Percentiles rank a stretch among this genome's conserved stretches.
Conservation (phyloP, 2,888 invertebrate genomes). For the Macaria notata region DNA sequence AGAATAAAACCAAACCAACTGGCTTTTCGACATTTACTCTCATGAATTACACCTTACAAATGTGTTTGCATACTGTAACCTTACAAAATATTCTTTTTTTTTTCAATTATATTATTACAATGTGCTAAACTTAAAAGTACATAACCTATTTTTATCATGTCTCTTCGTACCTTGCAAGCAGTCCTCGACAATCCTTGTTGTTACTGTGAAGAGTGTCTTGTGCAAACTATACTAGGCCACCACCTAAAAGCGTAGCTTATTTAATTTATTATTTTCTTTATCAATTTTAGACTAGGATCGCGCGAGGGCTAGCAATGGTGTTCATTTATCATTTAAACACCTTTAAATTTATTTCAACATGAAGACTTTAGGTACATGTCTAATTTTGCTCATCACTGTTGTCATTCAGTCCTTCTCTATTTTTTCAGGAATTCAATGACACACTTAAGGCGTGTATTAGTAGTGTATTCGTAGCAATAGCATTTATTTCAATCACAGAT, state of each 20-base stretch:
- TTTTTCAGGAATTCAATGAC: too few relatives aligned
- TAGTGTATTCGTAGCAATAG: too few relatives aligned
- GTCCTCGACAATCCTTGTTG: slow-evolving; percentile 43
- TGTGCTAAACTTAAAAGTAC: slow-evolving; percentile 78
- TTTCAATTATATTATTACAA: slow-evolving; percentile 74
- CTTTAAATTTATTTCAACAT: too few relatives aligned
- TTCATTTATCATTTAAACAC: too few relatives aligned
- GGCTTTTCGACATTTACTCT: slow-evolving; percentile 77
- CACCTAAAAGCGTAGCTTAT: slow-evolving; percentile 46
- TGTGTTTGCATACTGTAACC: slow-evolving; percentile 79
- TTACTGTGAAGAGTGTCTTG: slow-evolving; percentile 40
- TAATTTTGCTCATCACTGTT: too few relatives aligned
- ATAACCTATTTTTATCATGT: slow-evolving; percentile 72
- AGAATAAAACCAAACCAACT: slow-evolving; percentile 11
- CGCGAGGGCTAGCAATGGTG: background rate
- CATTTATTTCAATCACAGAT: too few relatives aligned
- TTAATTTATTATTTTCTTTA: slow-evolving; percentile 22
- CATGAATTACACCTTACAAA: slow-evolving; percentile 80
- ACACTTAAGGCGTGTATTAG: too few relatives aligned
- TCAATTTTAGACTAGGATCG: background rate
- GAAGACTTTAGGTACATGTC: too few relatives aligned
- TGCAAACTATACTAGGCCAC: slow-evolving; percentile 60
- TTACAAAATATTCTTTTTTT: slow-evolving; percentile 66
- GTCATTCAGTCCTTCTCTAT: too few relatives aligned
- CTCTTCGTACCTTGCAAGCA: slow-evolving; percentile 75